A percentile compares a stretch with the other conserved stretches of the same genome.
These are phyloP conservation scores for Brachionus rubens DNA, from an alignment of 1,140 invertebrate species.

Conservation along the genomic window DNA sequence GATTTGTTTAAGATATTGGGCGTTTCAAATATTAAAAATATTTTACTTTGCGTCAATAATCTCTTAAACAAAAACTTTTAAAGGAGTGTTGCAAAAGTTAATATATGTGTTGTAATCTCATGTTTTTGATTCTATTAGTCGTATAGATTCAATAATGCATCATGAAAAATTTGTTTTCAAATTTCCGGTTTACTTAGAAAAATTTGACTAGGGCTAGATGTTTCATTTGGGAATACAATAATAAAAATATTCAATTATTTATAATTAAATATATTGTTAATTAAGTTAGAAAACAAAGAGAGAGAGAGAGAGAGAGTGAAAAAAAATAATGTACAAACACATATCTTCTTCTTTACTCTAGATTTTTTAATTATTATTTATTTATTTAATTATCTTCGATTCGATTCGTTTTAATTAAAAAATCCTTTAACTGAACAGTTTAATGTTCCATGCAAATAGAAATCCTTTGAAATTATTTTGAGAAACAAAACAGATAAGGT, in stretches of 20 bases:
- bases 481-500: slow-evolving; percentile 16
- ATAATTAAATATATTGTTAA: slow-evolving; percentile 27
- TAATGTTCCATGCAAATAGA: slow-evolving; percentile 30
- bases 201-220: no score
- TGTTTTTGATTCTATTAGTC: no score
- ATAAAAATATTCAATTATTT: neutral
- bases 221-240: neutral
- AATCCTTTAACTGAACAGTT: neutral
- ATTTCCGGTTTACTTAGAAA: no score
- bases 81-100: no score
- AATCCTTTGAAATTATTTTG: neutral
- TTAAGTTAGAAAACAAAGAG: slow-evolving; percentile 25
- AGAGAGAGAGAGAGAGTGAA: no score
- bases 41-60: no score
- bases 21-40: no score
- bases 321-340: neutral
- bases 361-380: slow-evolving; percentile 38
- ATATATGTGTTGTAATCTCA: no score
- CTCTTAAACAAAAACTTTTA: no score
- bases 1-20: no score
- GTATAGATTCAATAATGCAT: no score
- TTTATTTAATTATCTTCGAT: slow-evolving; percentile 39
- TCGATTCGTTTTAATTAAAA: slow-evolving; percentile 22
- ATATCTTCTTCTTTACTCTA: neutral
- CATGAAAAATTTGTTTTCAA: no score